Conservation (phyloP, 2,113 vertebrate genomes). For the Cepphus grylle region DNA sequence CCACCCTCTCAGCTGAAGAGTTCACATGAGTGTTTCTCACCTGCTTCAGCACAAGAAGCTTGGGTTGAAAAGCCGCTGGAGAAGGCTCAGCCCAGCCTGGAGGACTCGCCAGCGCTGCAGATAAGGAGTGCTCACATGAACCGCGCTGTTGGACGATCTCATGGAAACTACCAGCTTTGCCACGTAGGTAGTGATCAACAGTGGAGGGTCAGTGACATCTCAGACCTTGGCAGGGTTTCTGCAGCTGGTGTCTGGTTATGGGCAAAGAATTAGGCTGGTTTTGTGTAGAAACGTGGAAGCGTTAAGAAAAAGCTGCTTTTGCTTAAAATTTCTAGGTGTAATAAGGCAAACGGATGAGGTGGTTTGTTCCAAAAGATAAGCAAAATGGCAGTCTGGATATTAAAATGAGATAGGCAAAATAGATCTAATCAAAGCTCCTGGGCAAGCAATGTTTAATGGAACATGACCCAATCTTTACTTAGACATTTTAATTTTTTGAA, state of each 20-base stretch:
- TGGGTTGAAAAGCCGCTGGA: neutral
- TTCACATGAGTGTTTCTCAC: neutral
- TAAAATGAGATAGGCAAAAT: neutral
- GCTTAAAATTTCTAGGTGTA: neutral
- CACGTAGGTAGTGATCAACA: accelerated
- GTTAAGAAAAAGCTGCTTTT: neutral
- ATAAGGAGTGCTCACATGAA: neutral
- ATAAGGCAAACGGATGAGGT: neutral
- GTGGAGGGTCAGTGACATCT: neutral
- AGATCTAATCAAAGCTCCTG: neutral
- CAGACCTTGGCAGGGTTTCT: neutral
- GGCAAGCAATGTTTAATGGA: neutral
- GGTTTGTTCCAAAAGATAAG: neutral
- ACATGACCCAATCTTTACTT: neutral
- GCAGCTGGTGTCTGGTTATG: neutral
- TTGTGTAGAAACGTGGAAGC: neutral
- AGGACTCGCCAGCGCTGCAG: neutral
- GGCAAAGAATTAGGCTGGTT: neutral
- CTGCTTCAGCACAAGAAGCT: neutral
- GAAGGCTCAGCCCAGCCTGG: neutral
- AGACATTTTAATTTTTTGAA: neutral
- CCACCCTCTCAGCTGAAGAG: neutral
- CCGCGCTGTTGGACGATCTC: neutral
- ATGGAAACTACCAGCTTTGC: neutral
- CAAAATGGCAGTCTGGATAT: neutral